Percentiles rank a stretch among this genome's conserved stretches.
These are phyloP conservation scores for Aegotheles bennettii DNA, from an alignment of 2,113 vertebrate genomes.

Conservation along the genomic window DNA sequence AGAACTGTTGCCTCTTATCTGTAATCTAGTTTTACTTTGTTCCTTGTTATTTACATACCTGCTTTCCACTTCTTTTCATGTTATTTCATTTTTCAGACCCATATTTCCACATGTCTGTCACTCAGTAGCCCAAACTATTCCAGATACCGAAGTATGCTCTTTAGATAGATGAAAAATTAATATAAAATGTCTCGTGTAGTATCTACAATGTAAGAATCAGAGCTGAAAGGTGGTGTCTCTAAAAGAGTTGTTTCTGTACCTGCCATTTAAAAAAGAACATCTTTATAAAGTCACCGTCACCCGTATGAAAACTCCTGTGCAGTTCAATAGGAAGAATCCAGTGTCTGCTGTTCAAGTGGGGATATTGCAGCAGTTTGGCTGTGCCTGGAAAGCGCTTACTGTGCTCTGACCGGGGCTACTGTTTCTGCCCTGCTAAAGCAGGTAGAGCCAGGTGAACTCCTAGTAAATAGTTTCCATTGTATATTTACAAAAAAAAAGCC, in stretches of 20 bases:
- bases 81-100: background rate
- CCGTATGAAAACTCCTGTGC: background rate
- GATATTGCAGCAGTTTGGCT: background rate
- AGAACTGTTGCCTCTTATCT: background rate
- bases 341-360: background rate
- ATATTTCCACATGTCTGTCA: background rate
- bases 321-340: background rate
- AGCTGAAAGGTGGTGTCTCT: background rate
- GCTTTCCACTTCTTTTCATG: background rate
- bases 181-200: background rate
- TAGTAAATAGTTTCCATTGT: background rate
- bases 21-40: background rate
- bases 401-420: background rate
- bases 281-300: background rate
- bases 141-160: background rate
- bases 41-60: background rate
- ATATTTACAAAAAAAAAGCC: background rate
- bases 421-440: background rate
- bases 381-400: background rate
- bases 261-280: background rate
- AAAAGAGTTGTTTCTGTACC: background rate
- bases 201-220: background rate
- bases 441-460: background rate
- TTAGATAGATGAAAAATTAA: background rate
- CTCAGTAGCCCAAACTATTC: background rate